Conservation (phyloP, 2,113 vertebrate genomes). For the Menidia beryllina region DNA sequence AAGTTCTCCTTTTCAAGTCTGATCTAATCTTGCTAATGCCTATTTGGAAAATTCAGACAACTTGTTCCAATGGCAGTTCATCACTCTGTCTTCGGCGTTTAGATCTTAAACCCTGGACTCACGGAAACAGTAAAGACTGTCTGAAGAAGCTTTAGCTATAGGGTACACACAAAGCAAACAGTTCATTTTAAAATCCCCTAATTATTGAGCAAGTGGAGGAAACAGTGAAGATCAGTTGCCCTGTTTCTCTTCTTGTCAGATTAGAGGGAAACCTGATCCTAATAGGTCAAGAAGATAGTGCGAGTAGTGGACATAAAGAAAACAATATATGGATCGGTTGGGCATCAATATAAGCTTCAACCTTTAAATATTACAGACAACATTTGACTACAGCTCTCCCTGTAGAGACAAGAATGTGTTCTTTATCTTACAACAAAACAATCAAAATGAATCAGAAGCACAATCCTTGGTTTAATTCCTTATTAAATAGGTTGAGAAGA, state of each 20-base stretch:
- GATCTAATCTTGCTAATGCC: slow-evolving; percentile 7
- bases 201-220: slow-evolving; percentile 33
- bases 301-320: background rate
- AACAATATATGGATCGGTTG: background rate
- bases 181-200: slow-evolving; percentile 29
- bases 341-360: background rate
- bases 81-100: slow-evolving; percentile 15
- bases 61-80: background rate
- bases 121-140: background rate
- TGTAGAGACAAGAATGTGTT: slow-evolving; percentile 16
- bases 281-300: slow-evolving; percentile 2
- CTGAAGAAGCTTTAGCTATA: slow-evolving; percentile 11
- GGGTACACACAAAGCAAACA: slow-evolving; percentile 52
- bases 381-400: slow-evolving; percentile 14
- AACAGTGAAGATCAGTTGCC: slow-evolving; percentile 31
- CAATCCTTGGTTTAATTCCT: background rate
- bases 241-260: slow-evolving; percentile 14
- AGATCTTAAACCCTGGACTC: slow-evolving; percentile 5
- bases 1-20: slow-evolving; percentile 26
- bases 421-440: slow-evolving; percentile 10
- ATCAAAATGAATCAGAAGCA: background rate
- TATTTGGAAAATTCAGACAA: background rate
- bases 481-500: background rate
- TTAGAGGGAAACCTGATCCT: background rate
- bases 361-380: background rate